phyloP scores from a whole-genome alignment of 1,140 invertebrate species.

The Penaeus chinensis region DNA sequence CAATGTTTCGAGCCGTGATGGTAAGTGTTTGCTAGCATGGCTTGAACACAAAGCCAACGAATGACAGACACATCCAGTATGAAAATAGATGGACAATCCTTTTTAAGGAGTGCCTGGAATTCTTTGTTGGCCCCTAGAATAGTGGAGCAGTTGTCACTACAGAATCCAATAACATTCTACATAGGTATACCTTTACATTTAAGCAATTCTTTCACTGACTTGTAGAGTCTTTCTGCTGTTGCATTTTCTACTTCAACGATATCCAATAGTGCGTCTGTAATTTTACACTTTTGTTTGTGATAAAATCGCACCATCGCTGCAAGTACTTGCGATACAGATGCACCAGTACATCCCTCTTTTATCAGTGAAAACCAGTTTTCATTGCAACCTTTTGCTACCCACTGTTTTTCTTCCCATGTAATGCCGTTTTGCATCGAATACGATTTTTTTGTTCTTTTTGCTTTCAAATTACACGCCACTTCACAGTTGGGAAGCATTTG shows the following conservation, averaged over 20 bases:
- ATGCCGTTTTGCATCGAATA: slow-evolving; percentile 36
- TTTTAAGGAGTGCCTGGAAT: slow-evolving; percentile 28
- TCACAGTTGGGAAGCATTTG: slow-evolving; percentile 34
- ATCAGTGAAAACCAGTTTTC: slow-evolving; percentile 35
- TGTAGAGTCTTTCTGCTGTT: slow-evolving; percentile 35
- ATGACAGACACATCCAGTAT: slow-evolving; percentile 60
- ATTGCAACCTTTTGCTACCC: slow-evolving; percentile 19
- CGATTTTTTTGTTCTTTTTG: slow-evolving; percentile 25
- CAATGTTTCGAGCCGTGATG: slow-evolving; percentile 5
- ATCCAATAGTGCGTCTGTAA: slow-evolving; percentile 43
- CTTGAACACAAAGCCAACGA: slow-evolving; percentile 51
- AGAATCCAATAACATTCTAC: slow-evolving; percentile 57
- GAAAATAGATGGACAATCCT: slow-evolving; percentile 39
- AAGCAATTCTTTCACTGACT: slow-evolving; percentile 19
- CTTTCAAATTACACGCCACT: not conserved
- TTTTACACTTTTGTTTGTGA: no score
- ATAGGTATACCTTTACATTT: slow-evolving; percentile 47
- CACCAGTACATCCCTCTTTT: slow-evolving; percentile 21
- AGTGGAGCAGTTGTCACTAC: slow-evolving; percentile 44
- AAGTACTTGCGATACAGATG: slow-evolving; percentile 31
- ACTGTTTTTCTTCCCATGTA: slow-evolving; percentile 33
- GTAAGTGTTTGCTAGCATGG: slow-evolving; percentile 33
- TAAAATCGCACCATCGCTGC: slow-evolving; percentile 31
- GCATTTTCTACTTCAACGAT: slow-evolving; percentile 44
- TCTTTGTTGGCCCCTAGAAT: slow-evolving; percentile 38